Conservation (phyloP, 1,140 invertebrate genomes). For the Trigoniulus corallinus region DNA sequence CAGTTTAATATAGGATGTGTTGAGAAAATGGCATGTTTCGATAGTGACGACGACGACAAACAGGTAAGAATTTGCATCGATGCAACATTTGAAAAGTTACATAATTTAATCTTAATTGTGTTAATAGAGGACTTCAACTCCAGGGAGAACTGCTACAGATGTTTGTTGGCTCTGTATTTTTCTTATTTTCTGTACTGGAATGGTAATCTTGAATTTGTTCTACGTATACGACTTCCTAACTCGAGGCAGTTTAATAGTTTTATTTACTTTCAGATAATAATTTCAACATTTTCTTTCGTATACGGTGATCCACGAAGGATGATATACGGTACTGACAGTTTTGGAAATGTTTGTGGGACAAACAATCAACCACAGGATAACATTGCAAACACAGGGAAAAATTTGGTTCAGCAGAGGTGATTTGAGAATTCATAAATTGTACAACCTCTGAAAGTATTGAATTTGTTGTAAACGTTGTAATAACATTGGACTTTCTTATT, state of each 20-base stretch:
- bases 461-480: slow-evolving; percentile 16
- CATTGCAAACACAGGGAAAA: slow-evolving; percentile 55
- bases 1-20: too few species aligned
- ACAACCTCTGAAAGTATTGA: slow-evolving; percentile 3
- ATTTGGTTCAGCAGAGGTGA: slow-evolving; percentile 57
- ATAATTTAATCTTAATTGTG: too few species aligned
- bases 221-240: slow-evolving; percentile 14
- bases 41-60: too few species aligned
- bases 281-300: slow-evolving; percentile 71
- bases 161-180: slow-evolving; percentile 66
- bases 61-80: too few species aligned
- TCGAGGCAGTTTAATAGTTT: slow-evolving; percentile 18
- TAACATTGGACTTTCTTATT: slow-evolving; percentile 10
- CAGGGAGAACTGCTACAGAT: slow-evolving; percentile 44
- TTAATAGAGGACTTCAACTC: too few species aligned
- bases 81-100: too few species aligned
- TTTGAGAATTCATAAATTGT: slow-evolving; percentile 12
- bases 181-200: slow-evolving; percentile 66
- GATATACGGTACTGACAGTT: slow-evolving; percentile 85
- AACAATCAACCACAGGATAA: slow-evolving; percentile 55
- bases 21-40: too few species aligned
- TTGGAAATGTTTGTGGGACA: slow-evolving; percentile 86
- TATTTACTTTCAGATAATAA: slow-evolving; percentile 67
- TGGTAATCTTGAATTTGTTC: slow-evolving; percentile 39
- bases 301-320: slow-evolving; percentile 74